Conservation (phyloP, 1,140 invertebrate species). For the Drosophila albomicans region DNA sequence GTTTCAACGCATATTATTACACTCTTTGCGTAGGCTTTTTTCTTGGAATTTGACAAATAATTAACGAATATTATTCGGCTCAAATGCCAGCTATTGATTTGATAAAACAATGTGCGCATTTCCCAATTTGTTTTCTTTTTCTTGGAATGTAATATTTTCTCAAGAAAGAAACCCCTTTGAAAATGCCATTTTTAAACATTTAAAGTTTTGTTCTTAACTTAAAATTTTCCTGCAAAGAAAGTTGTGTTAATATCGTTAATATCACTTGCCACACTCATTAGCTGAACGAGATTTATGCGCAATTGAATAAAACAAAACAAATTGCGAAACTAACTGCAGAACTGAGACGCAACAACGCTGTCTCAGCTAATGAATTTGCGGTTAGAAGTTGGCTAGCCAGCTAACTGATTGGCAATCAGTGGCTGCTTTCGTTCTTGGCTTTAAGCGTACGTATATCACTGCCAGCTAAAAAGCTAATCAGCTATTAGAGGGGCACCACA, state of each 20-base stretch:
- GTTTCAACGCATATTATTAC: too few relatives aligned
- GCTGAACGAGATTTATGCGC: slow-evolving; percentile 20
- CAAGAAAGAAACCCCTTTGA: too few relatives aligned
- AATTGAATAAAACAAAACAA: slow-evolving; percentile 21
- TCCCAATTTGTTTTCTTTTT: too few relatives aligned
- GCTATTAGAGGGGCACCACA: slow-evolving; percentile 49
- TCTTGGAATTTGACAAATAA: too few relatives aligned
- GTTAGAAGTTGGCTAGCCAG: background rate
- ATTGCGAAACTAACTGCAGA: slow-evolving; percentile 5
- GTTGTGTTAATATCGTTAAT: slow-evolving; percentile 13
- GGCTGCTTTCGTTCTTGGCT: background rate
- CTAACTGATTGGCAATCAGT: slow-evolving; percentile 44
- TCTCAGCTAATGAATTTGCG: slow-evolving; percentile 40
- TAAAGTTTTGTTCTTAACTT: too few relatives aligned
- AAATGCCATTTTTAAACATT: too few relatives aligned
- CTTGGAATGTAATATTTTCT: too few relatives aligned
- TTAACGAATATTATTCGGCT: too few relatives aligned
- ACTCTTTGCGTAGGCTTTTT: too few relatives aligned
- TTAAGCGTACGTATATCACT: slow-evolving; percentile 39
- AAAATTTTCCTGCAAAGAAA: too few relatives aligned
- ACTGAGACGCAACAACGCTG: slow-evolving; percentile 6
- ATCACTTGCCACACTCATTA: slow-evolving; percentile 14
- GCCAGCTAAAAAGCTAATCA: slow-evolving; percentile 57
- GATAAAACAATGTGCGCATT: too few relatives aligned
- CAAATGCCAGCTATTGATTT: too few relatives aligned